phyloP scores from a whole-genome alignment of 2,888 invertebrate species.

The Cheilosia grossa region DNA sequence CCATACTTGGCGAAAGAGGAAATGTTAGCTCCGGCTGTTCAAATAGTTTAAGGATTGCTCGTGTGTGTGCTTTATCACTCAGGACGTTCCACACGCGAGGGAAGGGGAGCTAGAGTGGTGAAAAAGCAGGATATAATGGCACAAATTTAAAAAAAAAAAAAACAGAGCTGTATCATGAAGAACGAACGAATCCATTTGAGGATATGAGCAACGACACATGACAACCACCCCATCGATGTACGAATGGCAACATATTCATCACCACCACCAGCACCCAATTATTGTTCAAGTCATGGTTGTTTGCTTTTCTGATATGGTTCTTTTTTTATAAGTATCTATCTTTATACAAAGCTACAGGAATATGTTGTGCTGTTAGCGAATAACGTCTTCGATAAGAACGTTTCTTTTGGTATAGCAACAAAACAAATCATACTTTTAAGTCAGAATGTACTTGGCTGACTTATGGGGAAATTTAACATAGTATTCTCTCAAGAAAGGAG shows the following conservation, averaged over 20 bases:
- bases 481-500: no score
- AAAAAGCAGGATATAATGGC: slow-evolving; percentile 38
- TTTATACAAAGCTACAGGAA: no score
- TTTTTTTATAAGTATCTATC: background rate
- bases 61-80: slow-evolving; percentile 51
- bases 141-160: slow-evolving; percentile 38
- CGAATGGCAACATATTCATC: background rate
- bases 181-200: slow-evolving; percentile 34
- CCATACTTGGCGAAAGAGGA: slow-evolving; percentile 2
- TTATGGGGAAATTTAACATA: no score
- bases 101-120: slow-evolving; percentile 5
- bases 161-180: slow-evolving; percentile 6
- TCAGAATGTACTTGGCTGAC: no score
- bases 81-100: background rate
- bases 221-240: slow-evolving; percentile 23
- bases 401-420: no score
- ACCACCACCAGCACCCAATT: slow-evolving; percentile 18
- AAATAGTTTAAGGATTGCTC: slow-evolving; percentile 48
- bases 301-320: slow-evolving; percentile 35
- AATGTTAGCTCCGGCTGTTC: slow-evolving; percentile 18
- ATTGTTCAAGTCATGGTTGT: slow-evolving; percentile 50
- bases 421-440: no score
- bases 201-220: slow-evolving; percentile 31
- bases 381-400: no score
- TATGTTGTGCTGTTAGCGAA: no score